Base-by-base conservation (phyloP, 30 jellyfish, hydroid and myxozoan genomes). In the Chironex yamaguchii region DNA sequence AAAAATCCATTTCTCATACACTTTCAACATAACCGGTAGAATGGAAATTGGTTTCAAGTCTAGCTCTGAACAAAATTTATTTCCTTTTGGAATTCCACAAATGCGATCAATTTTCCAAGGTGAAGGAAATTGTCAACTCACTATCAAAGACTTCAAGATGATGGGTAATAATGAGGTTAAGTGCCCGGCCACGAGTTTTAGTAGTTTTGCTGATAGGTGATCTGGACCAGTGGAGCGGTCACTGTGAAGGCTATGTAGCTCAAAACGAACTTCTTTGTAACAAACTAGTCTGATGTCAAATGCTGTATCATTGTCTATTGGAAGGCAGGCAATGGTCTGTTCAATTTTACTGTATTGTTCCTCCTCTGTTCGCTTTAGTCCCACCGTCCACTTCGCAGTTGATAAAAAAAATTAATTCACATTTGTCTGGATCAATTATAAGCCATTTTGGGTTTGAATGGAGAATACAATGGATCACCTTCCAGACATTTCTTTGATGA, bases 401-500 rank as follows among this genome's bases (percentile, higher is more conserved):
- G n/a, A n/a, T n/a, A n/a, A n/a, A n/a, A n/a, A n/a, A n/a, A n/a
- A n/a, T n/a, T n/a, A n/a, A n/a, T n/a, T n/a, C n/a, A n/a, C n/a
- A n/a, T 33, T 79, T 36, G 73, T 32, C 21, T 26, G 90, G 85
- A 30, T 79, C 71, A 22, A 26, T 4, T 34, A 31, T 36, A 51
- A 79, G 36, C 17, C 49, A 70, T 42, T 30, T 58, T n/a, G n/a
- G n/a, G n/a, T n/a, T n/a, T n/a, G 82, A 70, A 64, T 79, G 71
- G n/a, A 79, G 68, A 0, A 79, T 28, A 33, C 90, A 49, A 30
- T 62, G 90, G 34, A 79, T 79, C 28, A 36, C 49, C 69, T 68
- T 68, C 90, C 96, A 85, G 29, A 85, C 90, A 50, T 51, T 63
- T 34, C 70, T 86, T 75, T 33, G 96, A 72, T 54, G 85, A 67